Evolutionary conservation across 2,113 vertebrate genomes (phyloP), one percentile per base, ranked within the genome.

Genomic region (Nansenia antarctica): DNA sequence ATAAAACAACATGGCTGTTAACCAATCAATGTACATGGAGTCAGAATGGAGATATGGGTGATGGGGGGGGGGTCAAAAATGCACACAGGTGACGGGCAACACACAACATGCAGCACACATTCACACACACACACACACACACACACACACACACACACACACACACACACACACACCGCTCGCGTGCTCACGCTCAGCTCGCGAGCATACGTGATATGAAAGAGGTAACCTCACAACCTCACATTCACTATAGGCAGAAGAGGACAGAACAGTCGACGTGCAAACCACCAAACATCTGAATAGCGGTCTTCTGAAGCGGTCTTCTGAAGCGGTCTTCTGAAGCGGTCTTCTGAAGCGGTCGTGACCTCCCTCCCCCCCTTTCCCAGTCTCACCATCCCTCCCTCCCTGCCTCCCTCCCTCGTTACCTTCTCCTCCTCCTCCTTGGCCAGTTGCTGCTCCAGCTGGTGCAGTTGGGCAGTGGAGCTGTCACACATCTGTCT

Each of bases 341-440:
- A 72, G 67, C 76, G 67, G 63, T 72, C n/a, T 49, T 47, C 27
- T 72, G 7, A 70, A 72, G 67, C 12, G 53, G 1, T 12, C 47
- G 18, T 5, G 24, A 27, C 53, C 30, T 57, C 45, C 49, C 14
- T 60, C 35, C 62, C 58, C 49, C 11, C 8, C 29, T 27, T 59
- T 20, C 30, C 31, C 20, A 2, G 27, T 59, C n/a, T 22, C 55
- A 30, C 35, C 37, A 8, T 31, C 26, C 52, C 35, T 26, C 35
- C 15, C 5, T 26, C 54, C 53, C 18, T 9, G 18, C 30, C 15
- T 26, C 14, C 20, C 22, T 30, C 12, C 18, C 2, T 30, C 52
- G 18, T 15, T 98, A 99, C 97, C 97, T 99, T 98, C 88, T 92
- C 93, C 53, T 97, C 94, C 52, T 96, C 91, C 87, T 98, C 95